Conservation (phyloP, 2,888 invertebrate species). For the Seira musarum region DNA sequence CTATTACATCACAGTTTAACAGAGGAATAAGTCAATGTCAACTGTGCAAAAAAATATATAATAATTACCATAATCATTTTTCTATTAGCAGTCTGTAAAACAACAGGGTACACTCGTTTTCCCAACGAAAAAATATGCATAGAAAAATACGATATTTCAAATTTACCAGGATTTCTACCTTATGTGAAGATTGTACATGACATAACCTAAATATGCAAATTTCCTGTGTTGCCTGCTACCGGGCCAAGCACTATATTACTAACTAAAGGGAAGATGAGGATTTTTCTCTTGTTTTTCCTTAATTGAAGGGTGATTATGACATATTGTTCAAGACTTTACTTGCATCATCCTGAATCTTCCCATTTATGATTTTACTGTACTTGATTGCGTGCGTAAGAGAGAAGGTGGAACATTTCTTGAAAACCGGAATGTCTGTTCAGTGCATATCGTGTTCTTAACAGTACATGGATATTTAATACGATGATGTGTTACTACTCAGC, state of each 20-base stretch:
- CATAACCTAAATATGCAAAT: too few relatives aligned
- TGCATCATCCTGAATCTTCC: too few relatives aligned
- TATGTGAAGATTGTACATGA: too few relatives aligned
- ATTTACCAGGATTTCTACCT: too few relatives aligned
- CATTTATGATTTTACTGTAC: slow-evolving; percentile 9
- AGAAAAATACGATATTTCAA: too few relatives aligned
- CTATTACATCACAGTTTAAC: slow-evolving; percentile 50
- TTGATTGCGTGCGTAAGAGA: slow-evolving; percentile 38
- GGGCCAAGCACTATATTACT: too few relatives aligned
- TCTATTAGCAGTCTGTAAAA: slow-evolving; percentile 41
- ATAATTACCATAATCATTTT: slow-evolving; percentile 53
- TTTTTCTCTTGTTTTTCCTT: slow-evolving; percentile 1
- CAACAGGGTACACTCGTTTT: slow-evolving; percentile 23
- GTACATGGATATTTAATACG: slow-evolving; percentile 29
- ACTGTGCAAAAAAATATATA: slow-evolving; percentile 29
- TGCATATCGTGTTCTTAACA: slow-evolving; percentile 29
- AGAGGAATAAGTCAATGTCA: slow-evolving; percentile 24
- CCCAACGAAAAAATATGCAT: slow-evolving; percentile 12
- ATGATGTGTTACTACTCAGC: slow-evolving; percentile 14
- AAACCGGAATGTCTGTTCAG: slow-evolving; percentile 45
- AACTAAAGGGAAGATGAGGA: background rate
- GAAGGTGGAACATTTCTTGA: background rate
- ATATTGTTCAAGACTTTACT: background rate
- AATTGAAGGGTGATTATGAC: slow-evolving; percentile 19
- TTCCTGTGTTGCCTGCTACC: too few relatives aligned